These are phyloP conservation scores for Axis porcinus DNA, from an alignment of 2,113 vertebrate species.

Conservation along the genomic window DNA sequence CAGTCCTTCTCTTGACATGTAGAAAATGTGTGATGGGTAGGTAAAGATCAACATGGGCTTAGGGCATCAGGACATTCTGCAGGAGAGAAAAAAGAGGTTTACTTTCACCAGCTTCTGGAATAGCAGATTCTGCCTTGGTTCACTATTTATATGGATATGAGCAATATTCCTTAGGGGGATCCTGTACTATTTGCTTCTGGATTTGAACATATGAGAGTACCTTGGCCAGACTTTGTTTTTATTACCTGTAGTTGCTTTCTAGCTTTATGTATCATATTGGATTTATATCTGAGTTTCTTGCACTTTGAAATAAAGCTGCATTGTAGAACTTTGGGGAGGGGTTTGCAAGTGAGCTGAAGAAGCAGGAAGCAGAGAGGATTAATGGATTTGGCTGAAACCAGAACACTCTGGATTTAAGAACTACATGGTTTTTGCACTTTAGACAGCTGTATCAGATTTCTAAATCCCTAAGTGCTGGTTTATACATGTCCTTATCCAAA, in stretches of 20 bases:
- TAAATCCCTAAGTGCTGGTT: slow-evolving; percentile 54
- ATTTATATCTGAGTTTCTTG: slow-evolving; percentile 48
- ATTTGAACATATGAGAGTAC: neutral
- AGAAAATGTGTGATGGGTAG: neutral
- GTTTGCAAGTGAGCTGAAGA: slow-evolving; percentile 6
- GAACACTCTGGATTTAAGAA: slow-evolving; percentile 41
- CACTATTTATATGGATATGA: neutral
- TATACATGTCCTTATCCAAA: slow-evolving; percentile 45
- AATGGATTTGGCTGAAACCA: slow-evolving; percentile 57
- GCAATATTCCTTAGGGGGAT: neutral
- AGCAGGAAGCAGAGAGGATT: slow-evolving; percentile 61
- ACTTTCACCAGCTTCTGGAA: neutral
- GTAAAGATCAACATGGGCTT: neutral
- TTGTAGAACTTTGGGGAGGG: slow-evolving; percentile 17
- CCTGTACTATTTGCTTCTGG: neutral
- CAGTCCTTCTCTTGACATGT: neutral
- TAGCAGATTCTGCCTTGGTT: neutral
- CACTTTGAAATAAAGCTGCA: slow-evolving; percentile 45
- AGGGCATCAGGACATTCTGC: neutral
- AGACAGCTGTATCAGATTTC: slow-evolving; percentile 50
- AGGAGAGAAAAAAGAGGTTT: neutral
- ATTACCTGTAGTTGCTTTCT: neutral
- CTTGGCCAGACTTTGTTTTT: slow-evolving; percentile 12
- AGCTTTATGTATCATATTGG: neutral
- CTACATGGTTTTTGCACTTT: slow-evolving; percentile 30